Percentiles rank a stretch among this genome's conserved stretches.
These are phyloP conservation scores for Pipistrellus nathusii DNA, from an alignment of 2,797 vertebrate species.

Conservation along the genomic window DNA sequence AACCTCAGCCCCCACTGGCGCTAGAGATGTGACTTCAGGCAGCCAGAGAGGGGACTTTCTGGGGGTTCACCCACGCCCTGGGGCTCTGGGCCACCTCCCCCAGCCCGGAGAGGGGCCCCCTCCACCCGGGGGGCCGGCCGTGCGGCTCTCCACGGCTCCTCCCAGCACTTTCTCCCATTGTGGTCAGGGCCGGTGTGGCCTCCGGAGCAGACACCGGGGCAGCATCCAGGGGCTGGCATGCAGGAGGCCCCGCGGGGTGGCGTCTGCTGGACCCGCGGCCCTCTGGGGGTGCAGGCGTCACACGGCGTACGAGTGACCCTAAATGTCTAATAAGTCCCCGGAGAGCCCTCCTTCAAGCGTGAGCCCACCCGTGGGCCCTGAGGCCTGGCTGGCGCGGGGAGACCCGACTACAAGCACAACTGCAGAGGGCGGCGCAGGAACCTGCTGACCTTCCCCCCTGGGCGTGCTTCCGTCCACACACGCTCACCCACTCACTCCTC, in stretches of 20 bases:
- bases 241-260: rapidly evolving
- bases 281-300: rapidly evolving
- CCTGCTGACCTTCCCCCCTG: not conserved
- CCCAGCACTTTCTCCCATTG: not conserved
- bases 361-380: not conserved
- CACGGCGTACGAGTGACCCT: not conserved
- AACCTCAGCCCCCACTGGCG: not conserved
- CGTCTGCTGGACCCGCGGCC: rapidly evolving
- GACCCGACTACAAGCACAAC: rapidly evolving
- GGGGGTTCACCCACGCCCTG: not conserved
- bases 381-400: not conserved
- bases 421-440: not conserved
- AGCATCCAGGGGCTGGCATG: rapidly evolving
- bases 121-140: not conserved
- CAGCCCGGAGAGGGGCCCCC: not conserved
- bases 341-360: not conserved
- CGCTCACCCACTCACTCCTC: not conserved
- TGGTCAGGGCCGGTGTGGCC: rapidly evolving
- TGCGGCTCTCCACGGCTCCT: not conserved
- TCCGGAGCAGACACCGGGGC: not conserved
- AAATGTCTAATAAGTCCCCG: not conserved
- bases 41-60: not conserved
- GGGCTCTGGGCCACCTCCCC: not conserved
- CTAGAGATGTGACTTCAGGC: not conserved
- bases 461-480: not conserved